Conservation (phyloP, 2,888 invertebrate species). For the Lathronympha strigana region DNA sequence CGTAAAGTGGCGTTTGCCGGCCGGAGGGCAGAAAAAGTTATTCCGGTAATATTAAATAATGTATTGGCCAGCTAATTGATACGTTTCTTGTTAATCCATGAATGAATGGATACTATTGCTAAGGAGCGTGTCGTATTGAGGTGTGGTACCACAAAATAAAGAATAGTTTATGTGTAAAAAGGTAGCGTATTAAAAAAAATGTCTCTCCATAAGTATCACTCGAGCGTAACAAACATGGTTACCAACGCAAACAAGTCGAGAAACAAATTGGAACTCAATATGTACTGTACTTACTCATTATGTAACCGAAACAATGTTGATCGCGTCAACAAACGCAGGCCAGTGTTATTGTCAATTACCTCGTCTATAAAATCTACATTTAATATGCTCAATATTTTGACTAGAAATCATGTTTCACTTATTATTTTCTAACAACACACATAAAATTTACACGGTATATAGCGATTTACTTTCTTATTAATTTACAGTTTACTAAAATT, state of each 20-base stretch:
- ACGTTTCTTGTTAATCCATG: no score
- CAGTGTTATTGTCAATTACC: constrained; percentile 83
- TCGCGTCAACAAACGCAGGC: constrained; percentile 62
- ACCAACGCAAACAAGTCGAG: constrained; percentile 64
- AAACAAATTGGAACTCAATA: constrained; percentile 55
- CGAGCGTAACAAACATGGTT: constrained; percentile 66
- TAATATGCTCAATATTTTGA: constrained; percentile 84
- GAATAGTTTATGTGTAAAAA: neutral
- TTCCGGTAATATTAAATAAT: no score
- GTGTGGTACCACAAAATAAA: constrained; percentile 8
- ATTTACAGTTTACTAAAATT: constrained; percentile 79
- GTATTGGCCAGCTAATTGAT: no score
- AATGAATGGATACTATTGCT: no score
- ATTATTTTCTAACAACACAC: constrained; percentile 81
- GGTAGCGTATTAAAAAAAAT: constrained; percentile 17
- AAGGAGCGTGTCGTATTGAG: no score
- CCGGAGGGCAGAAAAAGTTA: no score
- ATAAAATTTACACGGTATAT: constrained; percentile 79
- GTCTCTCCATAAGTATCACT: constrained; percentile 51
- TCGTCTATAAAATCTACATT: constrained; percentile 79
- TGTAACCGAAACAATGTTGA: constrained; percentile 62
- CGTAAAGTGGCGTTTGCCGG: no score
- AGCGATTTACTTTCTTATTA: constrained; percentile 75
- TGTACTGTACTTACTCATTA: constrained; percentile 73
- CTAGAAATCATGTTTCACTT: constrained; percentile 84